A percentile compares a stretch with the other conserved stretches of the same genome.
Evolutionary conservation across 2,113 vertebrate genomes (phyloP).

Genomic region (Rhynchopsitta pachyrhyncha): DNA sequence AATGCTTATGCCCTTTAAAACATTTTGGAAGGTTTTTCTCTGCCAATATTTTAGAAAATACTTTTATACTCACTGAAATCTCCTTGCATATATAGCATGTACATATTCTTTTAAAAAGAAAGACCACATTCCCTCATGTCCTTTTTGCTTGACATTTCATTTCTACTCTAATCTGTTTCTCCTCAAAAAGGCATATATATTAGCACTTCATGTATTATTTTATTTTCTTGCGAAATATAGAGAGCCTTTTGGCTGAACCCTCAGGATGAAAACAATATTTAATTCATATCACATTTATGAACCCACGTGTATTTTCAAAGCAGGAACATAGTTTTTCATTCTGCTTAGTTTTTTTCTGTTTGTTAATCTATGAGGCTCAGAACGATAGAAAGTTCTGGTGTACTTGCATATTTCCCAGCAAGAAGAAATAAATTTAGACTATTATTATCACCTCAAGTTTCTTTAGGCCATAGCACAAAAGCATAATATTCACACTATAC

Average conservation of each 20-base stretch:
- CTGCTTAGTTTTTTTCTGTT: neutral
- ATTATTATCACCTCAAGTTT: neutral
- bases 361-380: neutral
- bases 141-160: neutral
- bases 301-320: slow-evolving; percentile 3
- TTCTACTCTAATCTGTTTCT: neutral
- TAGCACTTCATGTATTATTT: slow-evolving; percentile 26
- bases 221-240: slow-evolving; percentile 31
- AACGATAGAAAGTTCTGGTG: neutral
- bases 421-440: neutral
- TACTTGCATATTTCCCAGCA: neutral
- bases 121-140: neutral
- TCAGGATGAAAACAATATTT: slow-evolving; percentile 27
- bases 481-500: neutral
- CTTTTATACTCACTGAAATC: neutral
- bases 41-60: neutral
- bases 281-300: slow-evolving; percentile 38
- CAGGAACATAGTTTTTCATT: neutral
- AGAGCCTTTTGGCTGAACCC: slow-evolving; percentile 49
- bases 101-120: neutral
- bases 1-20: neutral
- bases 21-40: neutral
- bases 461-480: neutral
- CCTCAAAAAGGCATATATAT: slow-evolving; percentile 14
- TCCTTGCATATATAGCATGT: neutral